Conservation (phyloP, 2,888 invertebrate species). For the Alsophila aescularia region DNA sequence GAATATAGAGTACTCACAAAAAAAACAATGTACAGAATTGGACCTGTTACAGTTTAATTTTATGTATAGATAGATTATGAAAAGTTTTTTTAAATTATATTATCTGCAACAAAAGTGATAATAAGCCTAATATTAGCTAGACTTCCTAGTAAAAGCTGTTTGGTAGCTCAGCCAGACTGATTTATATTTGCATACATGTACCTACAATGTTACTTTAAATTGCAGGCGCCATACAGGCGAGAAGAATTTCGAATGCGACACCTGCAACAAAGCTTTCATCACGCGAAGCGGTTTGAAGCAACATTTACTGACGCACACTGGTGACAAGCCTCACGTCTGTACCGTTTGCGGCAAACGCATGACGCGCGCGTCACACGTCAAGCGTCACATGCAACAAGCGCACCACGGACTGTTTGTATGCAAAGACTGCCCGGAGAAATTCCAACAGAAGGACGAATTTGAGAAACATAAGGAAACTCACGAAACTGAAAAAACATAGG, state of each 20-base stretch:
- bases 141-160: too few species aligned
- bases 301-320: constrained; percentile 69
- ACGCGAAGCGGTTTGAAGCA: constrained; percentile 76
- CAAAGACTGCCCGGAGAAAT: constrained; percentile 51
- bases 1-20: too few species aligned
- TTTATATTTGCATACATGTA: too few species aligned
- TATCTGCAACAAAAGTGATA: too few species aligned
- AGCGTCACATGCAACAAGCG: constrained; percentile 65
- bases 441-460: constrained; percentile 52
- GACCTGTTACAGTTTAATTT: too few species aligned
- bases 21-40: too few species aligned
- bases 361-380: constrained; percentile 71
- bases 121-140: too few species aligned
- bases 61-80: too few species aligned
- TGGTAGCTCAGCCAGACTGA: too few species aligned
- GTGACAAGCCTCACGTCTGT: constrained; percentile 70
- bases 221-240: constrained; percentile 78
- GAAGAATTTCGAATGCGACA: constrained; percentile 73
- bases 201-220: too few species aligned
- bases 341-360: constrained; percentile 68
- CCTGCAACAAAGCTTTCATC: constrained; percentile 72
- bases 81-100: too few species aligned
- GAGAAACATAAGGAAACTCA: constrained; percentile 57
- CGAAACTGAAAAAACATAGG: constrained; percentile 29
- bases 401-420: constrained; percentile 55